Percentiles rank a stretch among this genome's conserved stretches.
Conservation (phyloP, 2,797 vertebrate genomes). For the Sphenopsis melanotis region DNA sequence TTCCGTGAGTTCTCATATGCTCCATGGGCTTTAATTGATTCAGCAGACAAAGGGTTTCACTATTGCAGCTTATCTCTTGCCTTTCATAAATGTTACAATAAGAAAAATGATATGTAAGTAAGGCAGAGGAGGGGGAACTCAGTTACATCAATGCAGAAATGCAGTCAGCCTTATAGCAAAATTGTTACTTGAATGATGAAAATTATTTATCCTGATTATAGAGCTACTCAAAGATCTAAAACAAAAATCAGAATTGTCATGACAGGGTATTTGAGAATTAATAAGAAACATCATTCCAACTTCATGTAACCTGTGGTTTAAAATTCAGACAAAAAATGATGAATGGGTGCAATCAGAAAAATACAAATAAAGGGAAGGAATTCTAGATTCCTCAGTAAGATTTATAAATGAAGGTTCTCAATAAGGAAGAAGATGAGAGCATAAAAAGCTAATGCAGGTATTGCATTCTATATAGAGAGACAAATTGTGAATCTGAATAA, state of each 20-base stretch:
- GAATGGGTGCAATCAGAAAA: conserved; percentile 1
- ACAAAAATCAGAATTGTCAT: conserved; percentile 1
- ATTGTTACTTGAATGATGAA: neutral
- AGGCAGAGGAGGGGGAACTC: neutral
- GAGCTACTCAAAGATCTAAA: neutral
- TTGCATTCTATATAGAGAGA: neutral
- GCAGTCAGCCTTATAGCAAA: neutral
- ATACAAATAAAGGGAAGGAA: neutral
- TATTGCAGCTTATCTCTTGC: neutral
- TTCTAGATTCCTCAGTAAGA: neutral
- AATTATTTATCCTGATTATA: neutral
- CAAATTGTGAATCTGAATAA: neutral
- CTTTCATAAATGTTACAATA: neutral
- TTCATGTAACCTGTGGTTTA: neutral
- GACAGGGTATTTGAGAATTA: neutral
- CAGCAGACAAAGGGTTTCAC: neutral
- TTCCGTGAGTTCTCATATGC: neutral
- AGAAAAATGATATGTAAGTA: neutral
- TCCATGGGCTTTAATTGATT: neutral
- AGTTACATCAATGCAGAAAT: neutral
- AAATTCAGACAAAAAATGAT: neutral
- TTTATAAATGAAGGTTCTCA: neutral
- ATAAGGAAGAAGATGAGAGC: neutral
- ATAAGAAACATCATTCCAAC: neutral
- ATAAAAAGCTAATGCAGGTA: neutral